These are phyloP conservation scores for Puma concolor DNA, from an alignment of 2,113 vertebrate species.

Conservation along the genomic window DNA sequence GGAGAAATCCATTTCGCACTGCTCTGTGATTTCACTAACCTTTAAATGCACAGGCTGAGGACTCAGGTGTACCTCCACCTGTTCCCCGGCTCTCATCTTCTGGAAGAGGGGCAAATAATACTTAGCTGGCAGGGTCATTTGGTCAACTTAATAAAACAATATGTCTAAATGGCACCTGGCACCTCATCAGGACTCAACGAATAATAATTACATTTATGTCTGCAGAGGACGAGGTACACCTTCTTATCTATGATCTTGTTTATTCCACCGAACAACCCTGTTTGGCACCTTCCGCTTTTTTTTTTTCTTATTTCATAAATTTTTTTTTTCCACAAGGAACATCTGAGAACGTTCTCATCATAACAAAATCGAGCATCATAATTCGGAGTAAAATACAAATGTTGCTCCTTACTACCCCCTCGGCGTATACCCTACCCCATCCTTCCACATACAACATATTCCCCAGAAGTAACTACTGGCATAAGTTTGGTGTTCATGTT, in stretches of 20 bases:
- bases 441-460: neutral
- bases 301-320: neutral
- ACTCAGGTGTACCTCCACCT: neutral
- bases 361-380: neutral
- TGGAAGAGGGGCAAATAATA: neutral
- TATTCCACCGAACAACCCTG: neutral
- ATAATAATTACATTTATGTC: neutral
- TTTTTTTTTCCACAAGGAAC: neutral
- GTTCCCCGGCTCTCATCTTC: neutral
- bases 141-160: neutral
- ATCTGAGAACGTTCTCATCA: neutral
- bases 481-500: neutral
- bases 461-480: neutral
- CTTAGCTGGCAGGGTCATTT: neutral
- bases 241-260: neutral
- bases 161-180: neutral
- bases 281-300: neutral
- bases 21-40: neutral
- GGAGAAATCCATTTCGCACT: neutral
- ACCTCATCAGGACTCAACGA: neutral
- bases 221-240: neutral
- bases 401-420: neutral
- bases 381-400: neutral
- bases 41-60: fast-evolving
- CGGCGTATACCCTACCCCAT: fast-evolving